Evolutionary conservation across 2,888 invertebrate genomes (phyloP), one percentile per base, ranked within the genome.

Genomic region (Trichogramma dendrolimi): DNA sequence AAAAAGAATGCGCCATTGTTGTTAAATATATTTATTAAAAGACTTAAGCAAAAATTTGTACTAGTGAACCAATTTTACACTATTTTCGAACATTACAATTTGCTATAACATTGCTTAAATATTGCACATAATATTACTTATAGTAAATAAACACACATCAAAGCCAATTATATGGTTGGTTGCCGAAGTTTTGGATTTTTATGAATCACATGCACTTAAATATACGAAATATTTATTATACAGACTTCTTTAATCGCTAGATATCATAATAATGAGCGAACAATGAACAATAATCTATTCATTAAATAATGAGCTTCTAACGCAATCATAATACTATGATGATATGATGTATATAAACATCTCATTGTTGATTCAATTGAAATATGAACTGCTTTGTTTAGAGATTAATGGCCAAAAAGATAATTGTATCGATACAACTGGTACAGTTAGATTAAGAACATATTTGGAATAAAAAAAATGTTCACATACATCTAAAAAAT

Each of bases 1-100:
- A 54, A 54, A 40, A 60, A 42, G 27, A 27, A 60, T 14, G 49
- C 42, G 40, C 50, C 43, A 55, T 60, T 60, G 44, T 60, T 60
- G 55, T 40, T 60, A 60, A 60, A 60, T 55, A 55, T 60, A 60
- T 60, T 60, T 60, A 60, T 60, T 60, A 55, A 60, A 60, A 55
- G 54, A 44, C 50, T 60, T 55, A 60, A 60, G 55, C 55, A 7
- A 49, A 27, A 55, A 55, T 59, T 48, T 39, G 10, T 54, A 49
- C 27, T 49, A 54, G 54, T 47, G 11, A 54, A 59, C 42, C 5
- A 42, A 58, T 51, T 58, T 50, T 58, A n/a, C 51, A 27, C 27
- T 27, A 38, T 39, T 58, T 27, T 58, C 40, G 58, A 58, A 54
- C 54, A 54, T 59, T 59, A 59, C 54, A 59, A 39, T 54, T 59